phyloP scores from a whole-genome alignment of 1,140 invertebrate species.

The Grapholita molesta region DNA sequence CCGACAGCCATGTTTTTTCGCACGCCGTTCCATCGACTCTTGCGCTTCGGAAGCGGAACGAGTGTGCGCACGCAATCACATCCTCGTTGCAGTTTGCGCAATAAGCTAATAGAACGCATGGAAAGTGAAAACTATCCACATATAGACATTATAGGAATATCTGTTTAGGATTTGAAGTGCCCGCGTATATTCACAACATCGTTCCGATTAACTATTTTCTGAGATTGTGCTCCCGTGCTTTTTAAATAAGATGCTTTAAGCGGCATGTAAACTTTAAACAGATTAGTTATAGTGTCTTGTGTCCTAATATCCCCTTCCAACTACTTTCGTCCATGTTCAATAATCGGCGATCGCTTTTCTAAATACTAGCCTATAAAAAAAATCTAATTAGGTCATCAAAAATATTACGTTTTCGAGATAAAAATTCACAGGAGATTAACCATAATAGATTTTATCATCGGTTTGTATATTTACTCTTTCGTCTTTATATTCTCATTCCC shows the following conservation, averaged over 20 bases:
- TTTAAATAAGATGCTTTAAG: too few species aligned
- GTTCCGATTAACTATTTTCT: too few species aligned
- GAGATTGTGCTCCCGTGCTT: too few species aligned
- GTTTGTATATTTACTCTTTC: neutral
- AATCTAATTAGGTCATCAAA: neutral
- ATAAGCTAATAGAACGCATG: neutral
- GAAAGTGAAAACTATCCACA: conserved; percentile 3
- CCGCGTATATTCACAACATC: too few species aligned
- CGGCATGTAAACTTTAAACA: too few species aligned
- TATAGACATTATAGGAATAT: neutral
- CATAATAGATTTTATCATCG: neutral
- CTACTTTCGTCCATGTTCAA: too few species aligned
- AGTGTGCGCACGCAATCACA: conserved; percentile 32
- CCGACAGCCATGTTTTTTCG: neutral
- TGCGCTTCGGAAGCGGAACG: conserved; percentile 49
- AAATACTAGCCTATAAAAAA: too few species aligned
- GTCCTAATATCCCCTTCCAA: too few species aligned
- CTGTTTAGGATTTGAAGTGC: neutral
- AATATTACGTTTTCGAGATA: neutral
- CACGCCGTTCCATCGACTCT: conserved; percentile 11
- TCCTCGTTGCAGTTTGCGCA: conserved; percentile 22
- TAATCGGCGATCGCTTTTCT: too few species aligned
- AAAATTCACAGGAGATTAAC: neutral
- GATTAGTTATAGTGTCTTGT: too few species aligned
- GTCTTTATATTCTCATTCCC: neutral